These are phyloP conservation scores for Microplitis demolitor DNA, from an alignment of 1,140 invertebrate genomes.

Conservation along the genomic window DNA sequence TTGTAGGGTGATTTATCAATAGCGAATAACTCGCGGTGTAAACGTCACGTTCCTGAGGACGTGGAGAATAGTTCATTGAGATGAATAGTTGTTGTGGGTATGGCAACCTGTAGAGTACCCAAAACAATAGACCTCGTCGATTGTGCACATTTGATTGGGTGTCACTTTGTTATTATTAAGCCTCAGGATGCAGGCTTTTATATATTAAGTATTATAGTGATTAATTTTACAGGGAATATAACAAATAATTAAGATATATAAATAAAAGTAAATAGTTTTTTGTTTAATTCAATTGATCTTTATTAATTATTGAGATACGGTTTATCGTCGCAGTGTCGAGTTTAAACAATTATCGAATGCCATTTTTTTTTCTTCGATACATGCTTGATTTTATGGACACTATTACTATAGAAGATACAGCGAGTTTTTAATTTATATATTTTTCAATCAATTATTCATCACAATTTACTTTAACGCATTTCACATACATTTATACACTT, in stretches of 20 bases:
- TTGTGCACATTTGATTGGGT: neutral
- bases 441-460: neutral
- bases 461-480: too few species aligned
- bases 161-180: neutral
- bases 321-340: neutral
- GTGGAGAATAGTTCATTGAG: constrained; percentile 40
- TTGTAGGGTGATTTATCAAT: too few species aligned
- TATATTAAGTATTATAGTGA: too few species aligned
- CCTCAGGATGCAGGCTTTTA: neutral
- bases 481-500: too few species aligned
- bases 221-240: too few species aligned
- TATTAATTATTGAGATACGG: constrained; percentile 8
- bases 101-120: neutral
- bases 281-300: constrained; percentile 1
- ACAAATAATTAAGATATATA: too few species aligned
- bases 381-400: too few species aligned
- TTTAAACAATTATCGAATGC: neutral
- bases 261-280: neutral
- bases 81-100: constrained; percentile 46
- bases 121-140: constrained; percentile 23
- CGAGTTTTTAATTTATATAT: neutral
- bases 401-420: too few species aligned
- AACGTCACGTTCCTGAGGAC: constrained; percentile 49
- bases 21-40: constrained; percentile 38
- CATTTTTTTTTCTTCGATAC: too few species aligned